Conservation (phyloP, 1,140 invertebrate genomes). For the Heterodera schachtii region DNA sequence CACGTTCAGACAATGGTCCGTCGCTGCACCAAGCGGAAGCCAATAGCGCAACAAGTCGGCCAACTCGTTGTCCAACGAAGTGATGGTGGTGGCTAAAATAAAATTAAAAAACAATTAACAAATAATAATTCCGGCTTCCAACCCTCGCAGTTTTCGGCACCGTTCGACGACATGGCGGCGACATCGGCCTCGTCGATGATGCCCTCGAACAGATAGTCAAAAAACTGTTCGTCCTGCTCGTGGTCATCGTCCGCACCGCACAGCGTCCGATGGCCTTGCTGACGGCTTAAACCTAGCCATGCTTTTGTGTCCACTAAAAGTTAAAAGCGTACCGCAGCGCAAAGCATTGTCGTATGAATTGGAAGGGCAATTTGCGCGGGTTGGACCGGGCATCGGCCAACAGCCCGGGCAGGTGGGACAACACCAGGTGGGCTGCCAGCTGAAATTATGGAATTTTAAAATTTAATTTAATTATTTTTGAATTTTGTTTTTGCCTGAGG, state of each 20-base stretch:
- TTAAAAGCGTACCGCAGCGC: conserved; percentile 50
- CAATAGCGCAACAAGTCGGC: conserved; percentile 50
- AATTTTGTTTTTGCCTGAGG: no score
- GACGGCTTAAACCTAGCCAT: conserved; percentile 48
- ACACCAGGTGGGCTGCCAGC: conserved; percentile 30
- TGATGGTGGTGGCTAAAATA: not conserved
- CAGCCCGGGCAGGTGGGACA: conserved; percentile 23
- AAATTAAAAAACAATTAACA: not conserved
- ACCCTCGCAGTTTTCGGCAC: conserved; percentile 24
- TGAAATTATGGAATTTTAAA: not conserved
- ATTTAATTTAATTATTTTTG: conserved; percentile 17
- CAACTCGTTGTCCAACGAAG: conserved; percentile 30
- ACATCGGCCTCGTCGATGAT: conserved; percentile 14
- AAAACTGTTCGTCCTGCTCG: conserved; percentile 53
- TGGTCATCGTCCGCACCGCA: conserved; percentile 47
- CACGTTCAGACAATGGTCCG: conserved; percentile 56
- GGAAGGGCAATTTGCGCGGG: conserved; percentile 26
- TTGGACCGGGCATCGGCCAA: conserved; percentile 8
- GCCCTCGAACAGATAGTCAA: conserved; percentile 50
- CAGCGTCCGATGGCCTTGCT: conserved; percentile 39
- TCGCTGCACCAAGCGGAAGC: conserved; percentile 54
- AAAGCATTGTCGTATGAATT: conserved; percentile 49
- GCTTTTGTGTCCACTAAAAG: no score
- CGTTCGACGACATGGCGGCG: not conserved
- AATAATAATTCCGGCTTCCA: not conserved